Evolutionary conservation across 2,797 vertebrate genomes (phyloP), one percentile per base, ranked within the genome.

Genomic region (Lophius americanus): DNA sequence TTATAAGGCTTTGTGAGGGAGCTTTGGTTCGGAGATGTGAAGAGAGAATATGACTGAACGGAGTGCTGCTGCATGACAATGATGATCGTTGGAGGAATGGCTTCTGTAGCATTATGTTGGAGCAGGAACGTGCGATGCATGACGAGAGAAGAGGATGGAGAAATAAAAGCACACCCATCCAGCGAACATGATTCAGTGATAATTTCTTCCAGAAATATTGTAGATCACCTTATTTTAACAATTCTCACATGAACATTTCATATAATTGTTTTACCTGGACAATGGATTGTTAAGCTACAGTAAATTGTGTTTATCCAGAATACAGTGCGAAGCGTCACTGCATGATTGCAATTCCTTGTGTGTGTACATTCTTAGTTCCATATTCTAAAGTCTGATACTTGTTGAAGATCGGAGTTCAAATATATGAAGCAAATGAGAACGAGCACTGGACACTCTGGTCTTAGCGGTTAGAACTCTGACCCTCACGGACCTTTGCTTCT

Each of bases 51-150:
- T 68, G 76, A 82, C 72, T 71, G 70, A 86, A 82, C 73, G 39
- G 71, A 75, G 76, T 79, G 61, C 82, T 72, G 72, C 86, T 85
- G 87, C 83, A 87, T 89, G 84, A 86, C 82, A 90, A 88, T 85
- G 62, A 88, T 76, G 85, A 64, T 64, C 70, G 76, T 70, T 68
- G 59, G 60, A 79, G 70, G 60, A 83, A 68, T 38, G 73, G 70
- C 58, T 64, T 62, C 73, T 81, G 81, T 80, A 44, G 60, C 68
- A 66, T 80, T 73, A 73, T 81, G 75, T 52, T 3, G 75, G 51
- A 50, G 49, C 41, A 70, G 75, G 56, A 70, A 82, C 3, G 11
- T 54, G 10, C 38, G 13, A 14, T 48, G 73, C 65, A 83, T 85
- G 73, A 77, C 74, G 60, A 55, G 54, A 55, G 41, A 44, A 23